phyloP scores from a whole-genome alignment of 2,797 vertebrate species.

The Premnoplex brunnescens region DNA sequence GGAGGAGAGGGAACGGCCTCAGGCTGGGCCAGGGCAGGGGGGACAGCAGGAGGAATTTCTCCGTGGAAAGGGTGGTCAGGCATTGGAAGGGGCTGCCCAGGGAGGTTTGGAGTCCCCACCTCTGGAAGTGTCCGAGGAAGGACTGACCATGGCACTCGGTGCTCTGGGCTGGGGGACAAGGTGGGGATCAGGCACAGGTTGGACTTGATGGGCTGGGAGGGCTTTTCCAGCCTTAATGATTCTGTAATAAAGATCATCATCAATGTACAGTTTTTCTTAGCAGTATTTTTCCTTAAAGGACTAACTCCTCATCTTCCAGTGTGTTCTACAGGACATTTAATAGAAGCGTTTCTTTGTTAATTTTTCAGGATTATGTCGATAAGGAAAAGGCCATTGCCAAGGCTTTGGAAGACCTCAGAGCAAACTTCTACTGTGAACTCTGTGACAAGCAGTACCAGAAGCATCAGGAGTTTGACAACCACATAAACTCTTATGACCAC shows the following conservation, averaged over 20 bases:
- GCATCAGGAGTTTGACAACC: constrained; percentile 99
- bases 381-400: constrained; percentile 99
- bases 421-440: constrained; percentile 98
- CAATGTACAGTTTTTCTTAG: neutral
- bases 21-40: neutral
- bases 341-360: neutral
- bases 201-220: no score
- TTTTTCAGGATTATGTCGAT: constrained; percentile 90
- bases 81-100: neutral
- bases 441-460: constrained; percentile 99
- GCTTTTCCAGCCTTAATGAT: neutral
- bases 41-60: neutral
- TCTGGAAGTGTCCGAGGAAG: neutral
- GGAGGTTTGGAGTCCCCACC: neutral
- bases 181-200: neutral
- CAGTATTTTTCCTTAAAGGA: neutral
- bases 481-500: constrained; percentile 98
- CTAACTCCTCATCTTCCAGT: neutral
- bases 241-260: neutral
- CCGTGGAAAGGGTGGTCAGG: rapidly evolving
- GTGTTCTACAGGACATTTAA: neutral
- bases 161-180: neutral
- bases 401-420: constrained; percentile 95
- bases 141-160: rapidly evolving
- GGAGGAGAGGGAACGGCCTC: neutral